Evolutionary conservation across 2,797 vertebrate genomes (phyloP), one percentile per base, ranked within the genome.

Genomic region (Sebastes hubbsi): DNA sequence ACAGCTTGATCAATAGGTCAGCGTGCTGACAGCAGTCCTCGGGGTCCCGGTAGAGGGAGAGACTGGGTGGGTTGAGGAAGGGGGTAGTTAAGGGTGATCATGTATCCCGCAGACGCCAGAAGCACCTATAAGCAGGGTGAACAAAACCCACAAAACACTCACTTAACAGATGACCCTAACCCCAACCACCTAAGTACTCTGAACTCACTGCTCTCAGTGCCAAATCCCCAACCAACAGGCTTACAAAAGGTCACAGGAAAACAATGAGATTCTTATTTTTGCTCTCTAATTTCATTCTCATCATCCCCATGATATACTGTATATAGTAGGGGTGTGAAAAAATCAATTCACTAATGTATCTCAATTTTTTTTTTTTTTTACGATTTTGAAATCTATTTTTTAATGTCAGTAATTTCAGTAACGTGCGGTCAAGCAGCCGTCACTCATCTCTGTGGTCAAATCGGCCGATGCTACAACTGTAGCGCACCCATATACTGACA

Each of bases 1-100:
- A 94, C 93, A 92, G 94, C 78, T 87, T 93, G 90, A 95, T 95
- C 95, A 94, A 95, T 95, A 95, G 93, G 91, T 94, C 94, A 93
- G 80, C 62, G 70, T 86, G 90, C 89, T 92, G 93, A 93, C 91
- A 94, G 93, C 87, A 46, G 89, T 90, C 88, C 90, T 91, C 61
- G 2, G 90, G 87, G 91, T 87, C 81, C 83, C 55, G 64, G 69
- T 72, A 55, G 82, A 86, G 87, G 83, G 71, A 82, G 80, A 90
- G 75, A 66, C 75, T 14, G 74, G 78, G 72, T 79, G 78, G 82
- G 86, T 54, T 65, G 73, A 80, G 78, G 69, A 54, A 77, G 86
- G 88, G 77, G 86, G 90, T 89, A 78, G 88, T 92, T 91, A 88
- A 78, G 87, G 82, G 82, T 84, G 89, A 91, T 91, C 88, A 72